Evolutionary conservation across 2,797 vertebrate species (phyloP).

Genomic region (Poecile montanus): DNA sequence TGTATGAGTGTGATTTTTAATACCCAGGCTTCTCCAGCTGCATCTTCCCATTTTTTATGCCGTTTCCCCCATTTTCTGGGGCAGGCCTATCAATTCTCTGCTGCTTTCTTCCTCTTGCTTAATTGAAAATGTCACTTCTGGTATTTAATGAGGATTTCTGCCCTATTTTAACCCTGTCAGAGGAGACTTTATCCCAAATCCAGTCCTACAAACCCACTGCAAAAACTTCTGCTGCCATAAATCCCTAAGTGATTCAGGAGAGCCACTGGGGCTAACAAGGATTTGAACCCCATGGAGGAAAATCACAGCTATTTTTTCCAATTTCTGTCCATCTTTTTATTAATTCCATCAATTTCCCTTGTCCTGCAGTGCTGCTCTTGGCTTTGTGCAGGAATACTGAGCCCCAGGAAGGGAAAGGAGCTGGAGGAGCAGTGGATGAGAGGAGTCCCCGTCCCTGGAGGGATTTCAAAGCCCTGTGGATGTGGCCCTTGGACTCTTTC

Average conservation of each 20-base stretch:
- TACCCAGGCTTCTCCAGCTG: not conserved
- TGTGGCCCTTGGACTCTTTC: not conserved
- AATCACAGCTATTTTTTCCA: not conserved
- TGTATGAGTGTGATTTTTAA: not conserved
- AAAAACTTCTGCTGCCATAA: not conserved
- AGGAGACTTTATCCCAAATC: not conserved
- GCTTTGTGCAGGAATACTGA: not conserved
- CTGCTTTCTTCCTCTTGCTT: not conserved
- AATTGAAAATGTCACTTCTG: conserved; percentile 23
- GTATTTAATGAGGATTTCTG: not conserved
- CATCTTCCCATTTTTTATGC: not conserved
- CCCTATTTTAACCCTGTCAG: not conserved
- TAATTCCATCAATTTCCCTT: not conserved
- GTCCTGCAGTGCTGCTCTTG: not conserved
- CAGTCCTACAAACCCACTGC: not conserved
- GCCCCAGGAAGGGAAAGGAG: not conserved
- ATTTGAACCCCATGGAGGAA: not conserved
- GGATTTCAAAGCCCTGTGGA: not conserved
- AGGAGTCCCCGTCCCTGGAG: not conserved
- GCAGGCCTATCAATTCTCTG: not conserved
- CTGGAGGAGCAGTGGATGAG: not conserved
- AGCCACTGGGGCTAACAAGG: not conserved
- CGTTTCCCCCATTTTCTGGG: not conserved
- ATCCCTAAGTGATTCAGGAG: not conserved
- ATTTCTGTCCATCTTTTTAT: not conserved